Percentiles rank a stretch among this genome's conserved stretches.
Conservation (phyloP, 2,797 vertebrate genomes). For the Astyanax mexicanus region DNA sequence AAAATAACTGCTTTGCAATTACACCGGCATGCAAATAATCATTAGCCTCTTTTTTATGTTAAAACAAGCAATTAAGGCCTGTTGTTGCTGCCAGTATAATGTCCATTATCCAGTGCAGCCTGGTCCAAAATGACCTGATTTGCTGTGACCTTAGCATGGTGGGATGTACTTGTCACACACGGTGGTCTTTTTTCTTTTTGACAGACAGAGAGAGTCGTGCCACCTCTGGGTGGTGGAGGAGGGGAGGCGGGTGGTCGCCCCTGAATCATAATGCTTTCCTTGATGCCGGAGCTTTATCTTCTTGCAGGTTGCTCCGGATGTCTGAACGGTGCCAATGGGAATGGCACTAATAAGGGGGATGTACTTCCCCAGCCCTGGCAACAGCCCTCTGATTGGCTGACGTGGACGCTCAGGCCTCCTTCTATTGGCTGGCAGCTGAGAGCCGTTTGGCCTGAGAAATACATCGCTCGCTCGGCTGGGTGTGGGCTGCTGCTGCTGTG, state of each 20-base stretch:
- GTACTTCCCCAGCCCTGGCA: constrained; percentile 82
- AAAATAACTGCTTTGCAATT: neutral
- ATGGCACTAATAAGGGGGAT: constrained; percentile 65
- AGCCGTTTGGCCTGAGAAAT: constrained; percentile 75
- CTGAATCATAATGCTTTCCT: constrained; percentile 69
- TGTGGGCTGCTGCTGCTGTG: constrained; percentile 73
- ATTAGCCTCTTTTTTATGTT: no score
- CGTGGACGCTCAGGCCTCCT: constrained; percentile 59
- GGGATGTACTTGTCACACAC: neutral
- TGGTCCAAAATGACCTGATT: neutral
- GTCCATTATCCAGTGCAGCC: neutral
- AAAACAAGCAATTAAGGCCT: neutral
- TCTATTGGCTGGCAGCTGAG: constrained; percentile 74
- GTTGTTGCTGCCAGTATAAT: neutral
- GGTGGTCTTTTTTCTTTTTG: neutral
- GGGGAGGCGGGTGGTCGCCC: constrained; percentile 48
- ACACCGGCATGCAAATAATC: neutral
- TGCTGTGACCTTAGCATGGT: neutral
- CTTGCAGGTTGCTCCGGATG: constrained; percentile 76
- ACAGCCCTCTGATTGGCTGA: constrained; percentile 77
- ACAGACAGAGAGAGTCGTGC: constrained; percentile 12
- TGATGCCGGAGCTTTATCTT: constrained; percentile 60
- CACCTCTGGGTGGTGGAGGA: constrained; percentile 4
- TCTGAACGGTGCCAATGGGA: constrained; percentile 75
- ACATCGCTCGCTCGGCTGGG: constrained; percentile 73